Base-by-base conservation (phyloP, 1,140 invertebrate genomes). In the Drosophila nannoptera region DNA sequence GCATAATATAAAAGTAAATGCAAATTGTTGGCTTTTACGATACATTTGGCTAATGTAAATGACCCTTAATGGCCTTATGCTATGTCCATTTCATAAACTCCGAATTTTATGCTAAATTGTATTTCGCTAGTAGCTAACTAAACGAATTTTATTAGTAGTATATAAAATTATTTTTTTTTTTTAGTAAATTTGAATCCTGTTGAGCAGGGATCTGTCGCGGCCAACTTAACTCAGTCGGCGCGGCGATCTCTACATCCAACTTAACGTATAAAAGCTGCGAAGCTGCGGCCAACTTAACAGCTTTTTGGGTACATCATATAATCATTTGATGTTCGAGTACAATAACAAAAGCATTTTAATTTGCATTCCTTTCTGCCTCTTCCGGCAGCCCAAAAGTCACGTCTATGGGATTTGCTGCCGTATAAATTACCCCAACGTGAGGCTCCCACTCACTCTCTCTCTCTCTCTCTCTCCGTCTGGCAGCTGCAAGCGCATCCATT, bases 401-500 rank as follows among this genome's bases (percentile, higher is more conserved):
- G 22, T 22, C 22, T 22, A 3, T 22, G 22, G 22, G 22, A 22
- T 22, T 22, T 22, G 22, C 3, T 22, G 22, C 22, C 3, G 22
- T 22, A 22, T 22, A 22, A 22, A 22, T 22, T 22, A 22, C 22
- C 22, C 22, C 22, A 22, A 22, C 22, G 22, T 22, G 22, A 22
- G 22, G 22, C 40, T 43, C n/a, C 12, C n/a, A 0, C 40, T 43
- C 12, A 12, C n/a, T 42, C 40, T 14, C 5, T 14, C 40, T 43
- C 40, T 14, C 40, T 43, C 12, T 6, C 12, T 6, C 12, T 12
- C 2, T 4, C 5, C 11, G 31, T 56, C 54, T 45, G 54, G 54
- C 59, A 52, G 52, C 32, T 55, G 74, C 56, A 43, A 49, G 72
- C 55, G 60, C 69, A 74, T 78, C 56, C 76, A 71, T 78, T 78